These are phyloP conservation scores for Chionoecetes opilio DNA, from an alignment of 1,140 invertebrate species.

Conservation along the genomic window DNA sequence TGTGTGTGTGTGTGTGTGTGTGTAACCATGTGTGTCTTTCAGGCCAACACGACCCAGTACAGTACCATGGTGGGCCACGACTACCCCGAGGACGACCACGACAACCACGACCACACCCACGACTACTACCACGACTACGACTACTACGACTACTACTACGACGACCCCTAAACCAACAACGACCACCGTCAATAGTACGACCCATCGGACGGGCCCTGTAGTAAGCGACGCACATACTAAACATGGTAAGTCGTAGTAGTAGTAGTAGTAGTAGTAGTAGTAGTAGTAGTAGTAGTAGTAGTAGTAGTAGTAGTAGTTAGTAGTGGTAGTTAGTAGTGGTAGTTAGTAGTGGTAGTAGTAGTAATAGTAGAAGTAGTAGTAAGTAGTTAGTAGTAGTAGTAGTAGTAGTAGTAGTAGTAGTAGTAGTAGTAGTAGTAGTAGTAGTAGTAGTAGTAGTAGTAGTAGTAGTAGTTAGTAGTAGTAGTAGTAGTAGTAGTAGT, in stretches of 20 bases:
- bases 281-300: too few relatives aligned
- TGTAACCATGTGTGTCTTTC: neutral
- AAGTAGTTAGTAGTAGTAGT: too few relatives aligned
- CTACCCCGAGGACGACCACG: conserved; percentile 38
- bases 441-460: too few relatives aligned
- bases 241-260: conserved; percentile 64
- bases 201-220: conserved; percentile 53
- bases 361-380: too few relatives aligned
- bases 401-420: conserved; percentile 1
- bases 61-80: conserved; percentile 50
- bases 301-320: too few relatives aligned
- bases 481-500: too few relatives aligned
- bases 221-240: conserved; percentile 66
- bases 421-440: too few relatives aligned
- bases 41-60: conserved; percentile 35
- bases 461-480: too few relatives aligned
- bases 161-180: conserved; percentile 81
- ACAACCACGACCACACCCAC: conserved; percentile 43
- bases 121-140: conserved; percentile 70
- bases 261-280: too few relatives aligned
- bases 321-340: neutral
- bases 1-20: neutral
- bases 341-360: too few relatives aligned
- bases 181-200: conserved; percentile 82
- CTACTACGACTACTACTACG: conserved; percentile 81